Evolutionary conservation across 1,140 invertebrate species (phyloP), one percentile per base, ranked within the genome.

Genomic region (Drosophila sp.): DNA sequence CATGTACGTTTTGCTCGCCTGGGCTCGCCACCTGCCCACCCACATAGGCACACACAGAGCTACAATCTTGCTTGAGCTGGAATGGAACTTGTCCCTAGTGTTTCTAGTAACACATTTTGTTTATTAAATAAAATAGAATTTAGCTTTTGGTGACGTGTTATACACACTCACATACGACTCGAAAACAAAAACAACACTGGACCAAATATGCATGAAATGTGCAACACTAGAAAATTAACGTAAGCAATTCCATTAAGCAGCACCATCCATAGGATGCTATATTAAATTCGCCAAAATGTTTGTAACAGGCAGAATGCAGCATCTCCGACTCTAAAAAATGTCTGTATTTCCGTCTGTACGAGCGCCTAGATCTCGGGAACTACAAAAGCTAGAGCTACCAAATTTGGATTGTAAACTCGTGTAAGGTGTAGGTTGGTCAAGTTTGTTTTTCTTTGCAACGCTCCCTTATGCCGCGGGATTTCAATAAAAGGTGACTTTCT

Each of bases 51-150:
- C 23, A 50, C 44, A 50, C 44, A 27, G 44, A 25, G 23, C 44
- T 50, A 50, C 44, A 50, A 50, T 50, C 44, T 50, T 50, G 23
- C 44, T 50, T 27, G 23, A 23, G 23, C 23, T 50, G 44, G 44
- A 50, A 25, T 4, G 44, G 23, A 50, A 27, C 23, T 27, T 50
- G 44, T 50, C 25, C 44, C 44, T 10, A 8, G 44, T 50, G 25
- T 50, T 27, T 50, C 44, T 50, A 50, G 44, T 50, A 50, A 50
- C 44, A 50, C 44, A 50, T 50, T 50, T 50, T 50, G 44, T 50
- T 50, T 50, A 50, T 50, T 27, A 50, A 50, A 27, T 50, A 25
- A 50, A 50, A 50, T 50, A 50, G 2, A 50, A 50, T 7, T 50
- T 50, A 27, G 10, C 11, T 50, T 50, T 50, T 50, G 44, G 44